Base-by-base conservation (phyloP, 2,797 vertebrate genomes). In the Pygocentrus nattereri region DNA sequence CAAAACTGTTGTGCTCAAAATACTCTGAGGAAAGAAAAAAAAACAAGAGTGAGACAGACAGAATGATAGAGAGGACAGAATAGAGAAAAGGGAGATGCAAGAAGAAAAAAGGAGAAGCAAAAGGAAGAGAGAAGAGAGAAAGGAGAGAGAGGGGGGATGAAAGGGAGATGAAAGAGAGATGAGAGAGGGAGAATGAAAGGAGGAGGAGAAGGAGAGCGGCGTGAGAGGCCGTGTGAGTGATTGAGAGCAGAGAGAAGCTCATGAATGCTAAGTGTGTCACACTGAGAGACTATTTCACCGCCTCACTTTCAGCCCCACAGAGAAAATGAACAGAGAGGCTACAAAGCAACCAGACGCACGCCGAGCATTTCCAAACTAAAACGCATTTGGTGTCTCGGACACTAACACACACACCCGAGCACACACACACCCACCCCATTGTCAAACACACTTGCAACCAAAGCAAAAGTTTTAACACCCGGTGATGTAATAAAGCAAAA, bases 1-100 rank as follows among this genome's bases (percentile, higher is more conserved):
- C 98, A 83, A 97, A 99, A 93, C 98, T 99, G 95, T 99, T 99
- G 93, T 97, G 98, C 86, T 99, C 98, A 91, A 99, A 99, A 90
- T 99, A 99, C 87, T 99, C 98, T 99, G 95, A 56, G 90, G 87
- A 13, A 3, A 49, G 13, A 5, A 18, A 19, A 23, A 44, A n/a
- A 11, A 21, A 44, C 58, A 41, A 38, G 47, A 23, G 34, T 10
- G 8, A 69, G 19, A 16, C 5, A 58, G 31, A 69, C 6, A 25
- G 12, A 27, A 27, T 50, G 65, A 31, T 13, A 44, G 23, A 73
- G 11, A 64, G 31, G 19, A 31, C 12, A 52, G 19, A 78, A 21
- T 23, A 56, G 47, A 56, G 16, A n/a, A 27, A 41, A 11, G 34
- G n/a, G 16, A 56, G 38, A 27, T 34, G 50, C 8, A 25, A 13